A percentile compares a stretch with the other conserved stretches of the same genome.
Evolutionary conservation across 2,888 invertebrate species (phyloP).

Genomic region (Aplocera efformata): DNA sequence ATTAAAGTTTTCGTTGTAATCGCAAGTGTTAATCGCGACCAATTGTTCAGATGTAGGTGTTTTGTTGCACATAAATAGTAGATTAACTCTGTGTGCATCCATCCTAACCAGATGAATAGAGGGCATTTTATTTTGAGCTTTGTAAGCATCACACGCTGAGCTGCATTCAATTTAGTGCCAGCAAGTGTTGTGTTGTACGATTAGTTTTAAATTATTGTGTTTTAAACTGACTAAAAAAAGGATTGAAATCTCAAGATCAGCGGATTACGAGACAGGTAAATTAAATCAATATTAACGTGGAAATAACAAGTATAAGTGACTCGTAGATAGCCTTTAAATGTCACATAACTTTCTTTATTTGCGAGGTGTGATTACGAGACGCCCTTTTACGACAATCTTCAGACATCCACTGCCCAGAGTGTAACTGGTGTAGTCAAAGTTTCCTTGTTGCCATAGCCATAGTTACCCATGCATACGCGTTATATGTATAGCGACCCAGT

Average conservation of each 20-base stretch:
- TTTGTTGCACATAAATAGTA: constrained; percentile 20
- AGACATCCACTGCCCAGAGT: too few relatives aligned
- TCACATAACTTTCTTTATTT: constrained; percentile 8
- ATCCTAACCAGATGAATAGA: constrained; percentile 17
- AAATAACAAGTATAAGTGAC: background rate
- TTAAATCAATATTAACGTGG: constrained; percentile 17
- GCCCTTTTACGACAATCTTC: too few relatives aligned
- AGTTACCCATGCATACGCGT: constrained; percentile 12
- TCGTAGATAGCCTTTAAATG: constrained; percentile 8
- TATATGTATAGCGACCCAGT: constrained; percentile 15
- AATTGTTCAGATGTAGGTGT: constrained; percentile 39
- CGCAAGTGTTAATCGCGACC: constrained; percentile 46
- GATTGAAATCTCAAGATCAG: constrained; percentile 22
- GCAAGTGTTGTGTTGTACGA: background rate
- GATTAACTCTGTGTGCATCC: constrained; percentile 16
- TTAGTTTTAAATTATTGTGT: constrained; percentile 11
- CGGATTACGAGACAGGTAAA: constrained; percentile 26
- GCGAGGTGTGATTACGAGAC: background rate
- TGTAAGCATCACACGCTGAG: constrained; percentile 19
- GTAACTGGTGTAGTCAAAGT: too few relatives aligned
- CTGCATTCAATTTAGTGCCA: constrained; percentile 11
- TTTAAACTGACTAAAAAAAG: constrained; percentile 10
- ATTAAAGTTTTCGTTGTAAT: constrained; percentile 53
- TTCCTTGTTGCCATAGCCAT: background rate
- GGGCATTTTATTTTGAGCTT: constrained; percentile 29